Evolutionary conservation across 2,888 invertebrate species (phyloP).

Genomic region (Drosophila atroscutellata): DNA sequence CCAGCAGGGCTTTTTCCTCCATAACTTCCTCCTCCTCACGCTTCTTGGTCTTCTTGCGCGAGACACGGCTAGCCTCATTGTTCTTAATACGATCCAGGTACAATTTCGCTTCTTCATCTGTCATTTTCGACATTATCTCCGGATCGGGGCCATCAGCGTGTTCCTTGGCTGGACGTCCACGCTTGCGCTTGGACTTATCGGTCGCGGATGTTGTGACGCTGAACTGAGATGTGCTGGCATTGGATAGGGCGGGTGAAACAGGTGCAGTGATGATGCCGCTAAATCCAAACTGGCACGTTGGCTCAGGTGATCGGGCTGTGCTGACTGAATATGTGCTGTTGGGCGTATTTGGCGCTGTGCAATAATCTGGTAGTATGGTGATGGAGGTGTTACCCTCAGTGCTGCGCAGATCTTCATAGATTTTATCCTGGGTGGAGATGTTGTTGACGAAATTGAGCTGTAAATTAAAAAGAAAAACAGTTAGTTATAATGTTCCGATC

Average conservation of each 20-base stretch:
- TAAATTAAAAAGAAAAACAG: neutral
- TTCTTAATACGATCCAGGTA: constrained; percentile 82
- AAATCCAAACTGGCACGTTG: constrained; percentile 59
- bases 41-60: constrained; percentile 81
- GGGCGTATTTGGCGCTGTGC: constrained; percentile 73
- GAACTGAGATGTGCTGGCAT: constrained; percentile 64
- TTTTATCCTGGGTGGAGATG: constrained; percentile 30
- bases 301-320: constrained; percentile 33
- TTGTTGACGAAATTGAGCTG: constrained; percentile 31
- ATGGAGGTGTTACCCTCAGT: constrained; percentile 46
- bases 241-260: constrained; percentile 71
- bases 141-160: constrained; percentile 82
- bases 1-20: constrained; percentile 55
- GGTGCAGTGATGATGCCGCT: constrained; percentile 66
- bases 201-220: constrained; percentile 26
- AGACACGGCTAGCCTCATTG: constrained; percentile 83
- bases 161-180: constrained; percentile 82
- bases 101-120: constrained; percentile 71
- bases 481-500: constrained; percentile 27
- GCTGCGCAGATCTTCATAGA: constrained; percentile 48
- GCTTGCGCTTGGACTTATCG: constrained; percentile 62
- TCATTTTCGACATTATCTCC: constrained; percentile 60
- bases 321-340: constrained; percentile 65
- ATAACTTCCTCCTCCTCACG: constrained; percentile 73
- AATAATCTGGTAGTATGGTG: constrained; percentile 39